These are phyloP conservation scores for Drosophila persimilis DNA, from an alignment of 1,140 invertebrate genomes.

Conservation along the genomic window DNA sequence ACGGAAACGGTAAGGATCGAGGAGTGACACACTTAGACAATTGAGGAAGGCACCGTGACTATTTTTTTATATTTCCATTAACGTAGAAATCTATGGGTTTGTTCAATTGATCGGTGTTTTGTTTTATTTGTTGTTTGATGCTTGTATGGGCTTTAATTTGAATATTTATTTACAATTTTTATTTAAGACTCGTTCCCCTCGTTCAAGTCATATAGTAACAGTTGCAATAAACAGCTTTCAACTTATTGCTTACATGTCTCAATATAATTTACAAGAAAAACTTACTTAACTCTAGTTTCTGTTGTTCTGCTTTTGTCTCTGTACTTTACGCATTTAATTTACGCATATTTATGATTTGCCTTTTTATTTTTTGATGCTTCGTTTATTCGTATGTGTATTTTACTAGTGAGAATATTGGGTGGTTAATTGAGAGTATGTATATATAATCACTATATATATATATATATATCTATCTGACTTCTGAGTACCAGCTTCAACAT, in stretches of 20 bases:
- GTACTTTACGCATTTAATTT: conserved; percentile 52
- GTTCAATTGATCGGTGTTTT: conserved; percentile 53
- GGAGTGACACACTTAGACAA: conserved; percentile 31
- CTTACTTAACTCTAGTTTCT: conserved; percentile 71
- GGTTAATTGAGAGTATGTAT: conserved; percentile 61
- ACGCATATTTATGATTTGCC: conserved; percentile 37
- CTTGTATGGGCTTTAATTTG: conserved; percentile 65
- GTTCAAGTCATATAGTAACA: conserved; percentile 73
- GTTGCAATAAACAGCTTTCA: conserved; percentile 79
- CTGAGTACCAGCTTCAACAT: conserved; percentile 52
- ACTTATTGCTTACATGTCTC: conserved; percentile 77
- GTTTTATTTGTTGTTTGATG: conserved; percentile 38
- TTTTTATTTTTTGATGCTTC: conserved; percentile 36
- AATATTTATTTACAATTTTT: conserved; percentile 80
- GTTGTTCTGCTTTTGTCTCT: conserved; percentile 48
- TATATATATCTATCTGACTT: conserved; percentile 50
- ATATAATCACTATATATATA: conserved; percentile 52
- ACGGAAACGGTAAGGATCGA: conserved; percentile 5
- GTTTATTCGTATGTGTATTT: conserved; percentile 54
- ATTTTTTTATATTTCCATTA: conserved; percentile 64
- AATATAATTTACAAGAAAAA: conserved; percentile 80
- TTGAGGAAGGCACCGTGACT: conserved; percentile 71
- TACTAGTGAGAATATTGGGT: conserved; percentile 78
- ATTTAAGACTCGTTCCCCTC: conserved; percentile 68
- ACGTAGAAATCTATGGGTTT: conserved; percentile 53